Percentiles rank a stretch among this genome's conserved stretches.
phyloP scores from a whole-genome alignment of 2,888 invertebrate species.

The Caradrina kadenii region DNA sequence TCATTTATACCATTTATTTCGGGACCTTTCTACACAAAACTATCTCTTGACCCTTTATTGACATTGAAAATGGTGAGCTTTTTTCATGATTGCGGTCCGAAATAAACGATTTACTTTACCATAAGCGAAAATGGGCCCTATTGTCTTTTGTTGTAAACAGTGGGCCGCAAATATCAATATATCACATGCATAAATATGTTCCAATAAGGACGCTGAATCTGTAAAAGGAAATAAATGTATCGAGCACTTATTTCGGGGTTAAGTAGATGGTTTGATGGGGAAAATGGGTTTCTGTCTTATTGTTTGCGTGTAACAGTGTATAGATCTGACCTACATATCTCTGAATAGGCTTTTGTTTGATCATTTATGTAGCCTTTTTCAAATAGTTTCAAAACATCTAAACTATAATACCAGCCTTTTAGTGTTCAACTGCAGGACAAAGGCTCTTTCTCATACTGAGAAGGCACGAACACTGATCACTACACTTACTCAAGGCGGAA shows the following conservation, averaged over 20 bases:
- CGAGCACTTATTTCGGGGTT: conserved; percentile 38
- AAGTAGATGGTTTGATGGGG: conserved; percentile 35
- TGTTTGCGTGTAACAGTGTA: conserved; percentile 25
- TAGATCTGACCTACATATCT: conserved; percentile 3
- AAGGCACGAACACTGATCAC: no score
- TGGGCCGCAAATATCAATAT: conserved; percentile 48
- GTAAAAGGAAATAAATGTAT: conserved; percentile 50
- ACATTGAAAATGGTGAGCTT: conserved; percentile 60
- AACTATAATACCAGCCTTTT: no score
- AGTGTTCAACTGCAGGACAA: no score
- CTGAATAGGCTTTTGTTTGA: conserved; percentile 21
- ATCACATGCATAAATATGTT: conserved; percentile 60
- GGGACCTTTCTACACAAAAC: conserved; percentile 45
- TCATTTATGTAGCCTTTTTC: not conserved
- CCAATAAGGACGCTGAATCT: conserved; percentile 37
- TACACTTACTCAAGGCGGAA: no score
- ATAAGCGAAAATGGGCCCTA: conserved; percentile 39
- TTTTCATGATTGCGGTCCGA: conserved; percentile 60
- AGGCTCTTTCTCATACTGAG: no score
- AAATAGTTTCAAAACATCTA: not conserved
- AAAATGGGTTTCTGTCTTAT: conserved; percentile 35
- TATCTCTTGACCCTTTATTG: conserved; percentile 63
- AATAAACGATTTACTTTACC: conserved; percentile 57
- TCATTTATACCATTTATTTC: conserved; percentile 58
- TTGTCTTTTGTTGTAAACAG: conserved; percentile 46